phyloP scores from a whole-genome alignment of 2,797 vertebrate genomes.

The Darevskia mixta region DNA sequence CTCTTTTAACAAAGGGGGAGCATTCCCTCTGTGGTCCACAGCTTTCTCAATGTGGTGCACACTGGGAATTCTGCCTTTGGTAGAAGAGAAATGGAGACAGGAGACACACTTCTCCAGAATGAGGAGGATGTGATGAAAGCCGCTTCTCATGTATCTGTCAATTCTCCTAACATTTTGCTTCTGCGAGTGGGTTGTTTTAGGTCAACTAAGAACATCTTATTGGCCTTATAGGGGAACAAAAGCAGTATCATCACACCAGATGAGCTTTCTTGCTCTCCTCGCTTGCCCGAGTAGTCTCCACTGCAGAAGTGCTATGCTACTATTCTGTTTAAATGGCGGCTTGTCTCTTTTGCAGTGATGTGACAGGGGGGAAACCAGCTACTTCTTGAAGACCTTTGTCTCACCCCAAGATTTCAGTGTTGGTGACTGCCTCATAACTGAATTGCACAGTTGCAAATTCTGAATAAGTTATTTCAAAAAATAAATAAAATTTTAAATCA shows the following conservation, averaged over 20 bases:
- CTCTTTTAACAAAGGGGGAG: background rate
- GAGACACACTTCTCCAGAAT: constrained; percentile 19
- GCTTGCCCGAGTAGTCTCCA: background rate
- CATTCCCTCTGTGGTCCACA: background rate
- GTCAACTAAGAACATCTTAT: background rate
- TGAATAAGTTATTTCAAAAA: background rate
- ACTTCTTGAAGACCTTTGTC: too few species aligned
- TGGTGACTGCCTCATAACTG: background rate
- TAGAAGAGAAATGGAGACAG: background rate
- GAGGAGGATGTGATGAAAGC: constrained; percentile 38
- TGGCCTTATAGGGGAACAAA: background rate
- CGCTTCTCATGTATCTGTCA: background rate
- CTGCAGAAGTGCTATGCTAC: background rate
- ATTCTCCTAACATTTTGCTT: background rate
- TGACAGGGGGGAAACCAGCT: too few species aligned
- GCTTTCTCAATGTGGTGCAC: background rate
- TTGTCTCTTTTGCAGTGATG: background rate
- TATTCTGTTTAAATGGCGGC: background rate
- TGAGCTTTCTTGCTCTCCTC: background rate
- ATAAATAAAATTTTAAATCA: too few species aligned
- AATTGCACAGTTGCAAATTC: background rate
- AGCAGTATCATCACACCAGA: background rate
- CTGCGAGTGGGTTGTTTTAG: background rate
- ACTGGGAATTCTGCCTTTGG: constrained; percentile 41
- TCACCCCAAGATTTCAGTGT: too few species aligned